Evolutionary conservation across 2,888 invertebrate species (phyloP).

Genomic region (Rotaria sp.): DNA sequence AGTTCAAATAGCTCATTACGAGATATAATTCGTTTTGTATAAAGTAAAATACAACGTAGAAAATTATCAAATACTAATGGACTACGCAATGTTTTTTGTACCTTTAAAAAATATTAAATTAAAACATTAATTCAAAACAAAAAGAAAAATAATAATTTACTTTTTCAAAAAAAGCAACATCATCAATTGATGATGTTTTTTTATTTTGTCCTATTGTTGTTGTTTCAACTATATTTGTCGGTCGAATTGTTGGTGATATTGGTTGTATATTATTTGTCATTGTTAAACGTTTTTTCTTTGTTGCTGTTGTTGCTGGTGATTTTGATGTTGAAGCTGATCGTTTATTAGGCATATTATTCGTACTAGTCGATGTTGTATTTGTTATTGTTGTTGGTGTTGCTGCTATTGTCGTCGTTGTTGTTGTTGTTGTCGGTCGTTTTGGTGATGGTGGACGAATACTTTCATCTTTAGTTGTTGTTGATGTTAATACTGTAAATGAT

Average conservation of each 20-base stretch:
- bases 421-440: background rate
- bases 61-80: slow-evolving; percentile 91
- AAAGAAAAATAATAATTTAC: slow-evolving; percentile 54
- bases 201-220: slow-evolving; percentile 76
- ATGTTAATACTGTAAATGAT: background rate
- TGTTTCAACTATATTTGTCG: slow-evolving; percentile 60
- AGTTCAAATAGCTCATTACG: slow-evolving; percentile 78
- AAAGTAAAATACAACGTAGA: slow-evolving; percentile 78
- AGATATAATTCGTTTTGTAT: slow-evolving; percentile 86
- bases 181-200: background rate
- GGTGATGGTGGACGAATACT: background rate
- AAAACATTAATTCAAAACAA: background rate
- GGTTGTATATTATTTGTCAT: background rate
- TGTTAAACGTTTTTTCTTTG: slow-evolving; percentile 23
- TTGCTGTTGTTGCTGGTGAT: background rate
- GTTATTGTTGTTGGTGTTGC: background rate
- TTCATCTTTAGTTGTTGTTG: background rate
- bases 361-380: background rate
- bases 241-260: background rate
- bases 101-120: background rate
- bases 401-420: background rate
- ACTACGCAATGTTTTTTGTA: slow-evolving; percentile 69
- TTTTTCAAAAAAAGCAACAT: slow-evolving; percentile 73
- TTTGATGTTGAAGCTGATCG: background rate
- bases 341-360: background rate